These are phyloP conservation scores for Garra rufa DNA, from an alignment of 2,113 vertebrate genomes.

Conservation along the genomic window DNA sequence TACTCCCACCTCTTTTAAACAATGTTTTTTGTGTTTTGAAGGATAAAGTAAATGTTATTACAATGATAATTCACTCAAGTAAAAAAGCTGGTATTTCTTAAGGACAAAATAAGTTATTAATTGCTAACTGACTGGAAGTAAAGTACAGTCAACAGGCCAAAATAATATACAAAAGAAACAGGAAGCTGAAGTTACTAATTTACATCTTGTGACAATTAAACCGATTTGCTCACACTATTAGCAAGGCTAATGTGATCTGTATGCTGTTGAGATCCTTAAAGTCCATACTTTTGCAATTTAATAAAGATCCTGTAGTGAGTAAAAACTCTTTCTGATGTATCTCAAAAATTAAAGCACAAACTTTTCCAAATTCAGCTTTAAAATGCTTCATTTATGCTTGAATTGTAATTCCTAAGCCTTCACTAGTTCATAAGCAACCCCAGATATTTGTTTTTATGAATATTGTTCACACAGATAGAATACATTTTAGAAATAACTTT, in stretches of 20 bases:
- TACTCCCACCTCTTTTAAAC: no score
- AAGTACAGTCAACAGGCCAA: neutral
- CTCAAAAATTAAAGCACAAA: neutral
- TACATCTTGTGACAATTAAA: conserved; percentile 21
- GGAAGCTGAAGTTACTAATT: conserved; percentile 50
- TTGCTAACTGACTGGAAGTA: conserved; percentile 8
- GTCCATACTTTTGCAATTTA: neutral
- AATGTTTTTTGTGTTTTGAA: no score
- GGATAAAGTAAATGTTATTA: neutral
- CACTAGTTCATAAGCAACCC: neutral
- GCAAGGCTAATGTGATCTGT: neutral
- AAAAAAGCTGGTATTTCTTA: neutral
- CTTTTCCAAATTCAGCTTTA: neutral
- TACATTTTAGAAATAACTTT: neutral
- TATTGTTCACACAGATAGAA: neutral
- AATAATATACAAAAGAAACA: conserved; percentile 37
- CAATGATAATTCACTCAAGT: neutral
- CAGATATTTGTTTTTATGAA: neutral
- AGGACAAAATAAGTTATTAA: neutral
- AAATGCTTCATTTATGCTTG: neutral
- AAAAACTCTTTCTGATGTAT: neutral
- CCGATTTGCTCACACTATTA: neutral
- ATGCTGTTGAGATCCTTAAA: conserved; percentile 4
- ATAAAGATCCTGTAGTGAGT: neutral
- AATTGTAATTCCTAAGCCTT: neutral